Evolutionary conservation across 2,888 invertebrate species (phyloP), one percentile per base, ranked within the genome.

Genomic region (Lycia hirtaria): DNA sequence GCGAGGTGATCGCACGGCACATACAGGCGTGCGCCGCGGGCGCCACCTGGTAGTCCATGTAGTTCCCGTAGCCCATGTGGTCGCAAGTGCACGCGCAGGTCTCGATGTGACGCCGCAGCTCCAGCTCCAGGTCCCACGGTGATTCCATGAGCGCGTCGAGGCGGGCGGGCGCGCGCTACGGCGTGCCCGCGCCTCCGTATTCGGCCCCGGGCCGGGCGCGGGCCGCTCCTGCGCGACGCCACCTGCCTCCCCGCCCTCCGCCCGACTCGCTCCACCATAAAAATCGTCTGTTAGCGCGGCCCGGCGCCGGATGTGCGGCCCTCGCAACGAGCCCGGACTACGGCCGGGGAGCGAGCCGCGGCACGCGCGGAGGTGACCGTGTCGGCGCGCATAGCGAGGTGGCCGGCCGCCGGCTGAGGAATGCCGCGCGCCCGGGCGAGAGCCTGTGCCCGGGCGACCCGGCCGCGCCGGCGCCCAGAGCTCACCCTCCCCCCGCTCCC

Each of bases 21-120:
- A 90, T 80, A 78, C 91, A 91, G 79, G 88, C 88, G 80, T 90
- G 89, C 70, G 87, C 88, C 68, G 83, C 85, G 75, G 90, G 87
- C 73, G 88, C 85, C 88, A 96, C 96, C 95, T 96, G 96, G 92
- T 97, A 97, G 93, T 97, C 97, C 95, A 96, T 95, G 87, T 95
- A 97, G 93, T 97, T 97, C 76, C 97, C 97, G 93, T 96, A 97
- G 83, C 97, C 97, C 96, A 97, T 96, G 93, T 97, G 97, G 93
- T 97, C 96, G 94, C 97, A 97, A 77, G 96, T 95, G 93, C 97
- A 97, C 74, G 96, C 95, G 93, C 97, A 97, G 85, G 95, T 95
- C 89, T 96, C 96, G 86, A 97, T 97, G 93, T 97, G 97, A 87
- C 96, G 95, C 84, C 96, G 94, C 88, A 97, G 94, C 93, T 97